These are phyloP conservation scores for Raillietiella orientalis DNA, from an alignment of 2,888 invertebrate genomes.

Conservation along the genomic window DNA sequence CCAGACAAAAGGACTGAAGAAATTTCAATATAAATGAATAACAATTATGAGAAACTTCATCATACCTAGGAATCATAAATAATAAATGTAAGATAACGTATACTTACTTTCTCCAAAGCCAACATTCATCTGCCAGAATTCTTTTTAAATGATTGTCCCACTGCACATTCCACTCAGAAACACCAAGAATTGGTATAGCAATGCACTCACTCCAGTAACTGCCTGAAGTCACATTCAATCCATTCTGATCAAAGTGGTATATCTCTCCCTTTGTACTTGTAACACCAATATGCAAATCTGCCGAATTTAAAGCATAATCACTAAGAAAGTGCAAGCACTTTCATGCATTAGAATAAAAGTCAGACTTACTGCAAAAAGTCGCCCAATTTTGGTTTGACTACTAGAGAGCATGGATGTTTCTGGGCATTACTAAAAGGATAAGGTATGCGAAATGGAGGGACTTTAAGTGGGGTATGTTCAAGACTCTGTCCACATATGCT, in stretches of 20 bases:
- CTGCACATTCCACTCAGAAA: constrained; percentile 20
- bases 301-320: constrained; percentile 42
- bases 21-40: constrained; percentile 56
- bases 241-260: constrained; percentile 50
- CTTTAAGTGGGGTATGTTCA: constrained; percentile 18
- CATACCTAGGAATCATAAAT: too few species aligned
- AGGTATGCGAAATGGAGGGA: constrained; percentile 39
- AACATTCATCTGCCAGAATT: not conserved
- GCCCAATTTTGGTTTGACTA: constrained; percentile 57
- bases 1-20: constrained; percentile 32
- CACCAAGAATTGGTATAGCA: constrained; percentile 8
- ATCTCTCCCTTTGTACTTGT: constrained; percentile 46
- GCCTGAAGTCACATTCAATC: constrained; percentile 18
- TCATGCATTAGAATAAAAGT: too few species aligned
- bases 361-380: constrained; percentile 37
- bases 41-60: constrained; percentile 45
- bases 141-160: constrained; percentile 21
- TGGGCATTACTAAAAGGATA: constrained; percentile 55
- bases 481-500: constrained; percentile 38
- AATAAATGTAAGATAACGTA: too few species aligned
- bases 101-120: too few species aligned
- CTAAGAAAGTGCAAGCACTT: too few species aligned
- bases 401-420: constrained; percentile 42
- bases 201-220: constrained; percentile 17
- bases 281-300: constrained; percentile 65